Percentiles rank a stretch among this genome's conserved stretches.
Evolutionary conservation across 2,888 invertebrate species (phyloP).

Genomic region (Apomyelois bistriatella): DNA sequence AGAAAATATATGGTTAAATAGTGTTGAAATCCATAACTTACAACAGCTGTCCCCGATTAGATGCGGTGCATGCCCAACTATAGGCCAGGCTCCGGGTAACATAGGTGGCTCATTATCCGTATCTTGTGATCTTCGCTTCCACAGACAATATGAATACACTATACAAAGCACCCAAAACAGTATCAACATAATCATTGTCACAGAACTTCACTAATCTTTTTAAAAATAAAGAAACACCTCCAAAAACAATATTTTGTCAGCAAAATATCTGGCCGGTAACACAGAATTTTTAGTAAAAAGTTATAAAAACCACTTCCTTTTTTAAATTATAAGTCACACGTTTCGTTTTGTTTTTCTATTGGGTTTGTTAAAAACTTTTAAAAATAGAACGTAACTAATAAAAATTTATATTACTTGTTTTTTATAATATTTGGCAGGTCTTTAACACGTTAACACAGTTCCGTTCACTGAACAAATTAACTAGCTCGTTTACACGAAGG

Average conservation of each 20-base stretch:
- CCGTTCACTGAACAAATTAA: not conserved
- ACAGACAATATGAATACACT: constrained; percentile 36
- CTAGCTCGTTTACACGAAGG: not conserved
- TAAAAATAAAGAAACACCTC: not conserved
- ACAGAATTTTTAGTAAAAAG: not conserved
- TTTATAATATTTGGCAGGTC: no score
- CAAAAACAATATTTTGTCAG: not conserved
- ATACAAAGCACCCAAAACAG: constrained; percentile 32
- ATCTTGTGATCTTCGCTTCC: constrained; percentile 29
- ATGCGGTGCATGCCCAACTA: constrained; percentile 52
- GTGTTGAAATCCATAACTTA: constrained; percentile 35
- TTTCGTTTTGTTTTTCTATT: no score
- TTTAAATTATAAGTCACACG: no score
- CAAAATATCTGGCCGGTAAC: not conserved
- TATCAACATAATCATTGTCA: constrained; percentile 36
- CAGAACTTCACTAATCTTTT: constrained; percentile 16
- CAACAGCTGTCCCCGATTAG: constrained; percentile 56
- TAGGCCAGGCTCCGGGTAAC: constrained; percentile 46
- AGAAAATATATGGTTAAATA: not conserved
- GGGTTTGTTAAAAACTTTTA: no score
- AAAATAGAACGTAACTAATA: no score
- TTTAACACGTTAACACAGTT: not conserved
- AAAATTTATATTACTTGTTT: no score
- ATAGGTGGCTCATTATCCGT: constrained; percentile 43
- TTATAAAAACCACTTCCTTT: no score